A percentile compares a stretch with the other conserved stretches of the same genome.
These are phyloP conservation scores for Melopsittacus undulatus DNA, from an alignment of 2,797 vertebrate genomes.

Conservation along the genomic window DNA sequence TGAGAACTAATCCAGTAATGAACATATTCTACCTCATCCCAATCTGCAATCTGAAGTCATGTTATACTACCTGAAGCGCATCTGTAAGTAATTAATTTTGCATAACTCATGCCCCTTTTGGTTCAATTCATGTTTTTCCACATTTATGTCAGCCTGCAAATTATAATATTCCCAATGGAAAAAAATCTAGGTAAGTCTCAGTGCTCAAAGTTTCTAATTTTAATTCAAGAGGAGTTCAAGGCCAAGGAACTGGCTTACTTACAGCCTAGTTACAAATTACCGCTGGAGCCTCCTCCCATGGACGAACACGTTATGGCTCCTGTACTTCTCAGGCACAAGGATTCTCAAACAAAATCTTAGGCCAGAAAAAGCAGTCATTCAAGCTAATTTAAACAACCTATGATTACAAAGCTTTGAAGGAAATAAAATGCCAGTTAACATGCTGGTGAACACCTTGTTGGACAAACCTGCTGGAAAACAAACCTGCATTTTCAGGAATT, in stretches of 20 bases:
- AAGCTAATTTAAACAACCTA: not conserved
- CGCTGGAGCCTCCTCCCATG: not conserved
- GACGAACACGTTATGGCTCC: fast-evolving
- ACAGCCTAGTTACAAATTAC: not conserved
- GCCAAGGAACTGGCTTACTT: not conserved
- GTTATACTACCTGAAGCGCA: not conserved
- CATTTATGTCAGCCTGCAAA: not conserved
- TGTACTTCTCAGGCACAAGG: not conserved
- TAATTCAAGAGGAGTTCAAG: not conserved
- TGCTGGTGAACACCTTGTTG: fast-evolving
- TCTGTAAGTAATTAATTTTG: not conserved
- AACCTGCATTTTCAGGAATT: not conserved
- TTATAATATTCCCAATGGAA: not conserved
- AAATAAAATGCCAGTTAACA: not conserved
- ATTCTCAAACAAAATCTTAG: not conserved
- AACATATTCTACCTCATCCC: not conserved
- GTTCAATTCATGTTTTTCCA: not conserved
- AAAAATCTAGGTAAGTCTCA: not conserved
- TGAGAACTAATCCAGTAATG: not conserved
- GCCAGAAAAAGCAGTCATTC: not conserved
- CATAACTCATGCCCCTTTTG: not conserved
- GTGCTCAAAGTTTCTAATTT: not conserved
- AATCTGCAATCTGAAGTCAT: not conserved
- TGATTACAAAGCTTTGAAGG: not conserved
- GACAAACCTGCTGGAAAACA: not conserved